A percentile compares a stretch with the other conserved stretches of the same genome.
phyloP scores from a whole-genome alignment of 2,888 invertebrate genomes.

The Trypoxylon attenuatum region DNA sequence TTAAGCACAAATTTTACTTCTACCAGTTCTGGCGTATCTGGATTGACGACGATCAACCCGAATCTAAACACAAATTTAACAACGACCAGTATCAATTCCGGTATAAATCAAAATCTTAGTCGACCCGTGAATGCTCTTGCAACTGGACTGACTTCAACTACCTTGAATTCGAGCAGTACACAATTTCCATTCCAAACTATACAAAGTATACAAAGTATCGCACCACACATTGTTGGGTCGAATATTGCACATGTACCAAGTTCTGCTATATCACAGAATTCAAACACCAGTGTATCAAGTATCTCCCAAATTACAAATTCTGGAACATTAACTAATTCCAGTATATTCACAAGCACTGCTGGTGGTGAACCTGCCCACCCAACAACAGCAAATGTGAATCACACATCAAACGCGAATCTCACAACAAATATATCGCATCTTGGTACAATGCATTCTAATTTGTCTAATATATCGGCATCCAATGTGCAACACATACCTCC shows the following conservation, averaged over 20 bases:
- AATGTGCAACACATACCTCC: conserved; percentile 61
- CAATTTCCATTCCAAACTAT: conserved; percentile 72
- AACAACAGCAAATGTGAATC: conserved; percentile 64
- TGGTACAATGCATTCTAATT: conserved; percentile 69
- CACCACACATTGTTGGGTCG: conserved; percentile 71
- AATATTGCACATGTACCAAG: conserved; percentile 66
- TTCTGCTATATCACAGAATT: conserved; percentile 61
- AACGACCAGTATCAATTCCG: conserved; percentile 61
- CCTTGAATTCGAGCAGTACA: conserved; percentile 64
- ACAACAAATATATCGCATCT: conserved; percentile 66
- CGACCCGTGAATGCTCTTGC: conserved; percentile 66
- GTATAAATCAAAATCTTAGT: conserved; percentile 63
- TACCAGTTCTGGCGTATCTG: conserved; percentile 62
- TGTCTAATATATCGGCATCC: conserved; percentile 65
- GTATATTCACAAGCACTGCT: conserved; percentile 67
- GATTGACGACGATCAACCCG: conserved; percentile 61
- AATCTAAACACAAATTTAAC: conserved; percentile 59
- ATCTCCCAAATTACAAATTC: conserved; percentile 63
- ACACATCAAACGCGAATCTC: conserved; percentile 63
- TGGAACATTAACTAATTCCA: conserved; percentile 62
- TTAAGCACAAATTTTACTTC: conserved; percentile 64
- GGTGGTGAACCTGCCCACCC: conserved; percentile 65
- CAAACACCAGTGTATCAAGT: conserved; percentile 60
- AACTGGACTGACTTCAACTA: conserved; percentile 61
- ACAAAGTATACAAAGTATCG: conserved; percentile 71